Evolutionary conservation across 2,797 vertebrate species (phyloP).

Genomic region (Helarctos malayanus): DNA sequence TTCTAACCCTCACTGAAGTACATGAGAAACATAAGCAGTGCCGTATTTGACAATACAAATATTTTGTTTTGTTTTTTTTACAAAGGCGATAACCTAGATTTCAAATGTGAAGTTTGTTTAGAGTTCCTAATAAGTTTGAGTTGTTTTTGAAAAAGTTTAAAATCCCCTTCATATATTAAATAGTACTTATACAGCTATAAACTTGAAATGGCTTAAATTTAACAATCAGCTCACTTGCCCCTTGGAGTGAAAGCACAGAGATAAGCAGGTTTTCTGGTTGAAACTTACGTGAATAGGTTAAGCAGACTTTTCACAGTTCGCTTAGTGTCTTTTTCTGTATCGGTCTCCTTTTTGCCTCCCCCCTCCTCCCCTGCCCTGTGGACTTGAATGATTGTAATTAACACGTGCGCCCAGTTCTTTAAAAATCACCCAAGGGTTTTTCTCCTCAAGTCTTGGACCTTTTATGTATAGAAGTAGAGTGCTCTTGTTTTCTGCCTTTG

Average conservation of each 20-base stretch:
- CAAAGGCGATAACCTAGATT: background rate
- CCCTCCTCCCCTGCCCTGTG: background rate
- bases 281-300: conserved; percentile 68
- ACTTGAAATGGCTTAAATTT: conserved; percentile 66
- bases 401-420: conserved; percentile 1
- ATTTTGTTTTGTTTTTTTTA: background rate
- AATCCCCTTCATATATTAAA: conserved; percentile 37
- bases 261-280: conserved; percentile 62
- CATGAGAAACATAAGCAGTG: conserved; percentile 32
- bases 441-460: background rate
- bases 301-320: conserved; percentile 51
- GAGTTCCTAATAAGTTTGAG: conserved; percentile 58
- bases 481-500: conserved; percentile 54
- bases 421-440: conserved; percentile 49
- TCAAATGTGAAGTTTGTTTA: conserved; percentile 61
- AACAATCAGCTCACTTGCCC: conserved; percentile 62
- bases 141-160: conserved; percentile 65
- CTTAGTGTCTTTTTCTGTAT: conserved; percentile 54
- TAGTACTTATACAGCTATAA: conserved; percentile 30
- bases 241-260: conserved; percentile 63
- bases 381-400: conserved; percentile 66
- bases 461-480: conserved; percentile 37
- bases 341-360: conserved; percentile 8
- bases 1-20: conserved; percentile 29
- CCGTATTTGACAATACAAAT: conserved; percentile 45